Evolutionary conservation across 2,797 vertebrate genomes (phyloP).

Genomic region (Enteromius fasciolatus): DNA sequence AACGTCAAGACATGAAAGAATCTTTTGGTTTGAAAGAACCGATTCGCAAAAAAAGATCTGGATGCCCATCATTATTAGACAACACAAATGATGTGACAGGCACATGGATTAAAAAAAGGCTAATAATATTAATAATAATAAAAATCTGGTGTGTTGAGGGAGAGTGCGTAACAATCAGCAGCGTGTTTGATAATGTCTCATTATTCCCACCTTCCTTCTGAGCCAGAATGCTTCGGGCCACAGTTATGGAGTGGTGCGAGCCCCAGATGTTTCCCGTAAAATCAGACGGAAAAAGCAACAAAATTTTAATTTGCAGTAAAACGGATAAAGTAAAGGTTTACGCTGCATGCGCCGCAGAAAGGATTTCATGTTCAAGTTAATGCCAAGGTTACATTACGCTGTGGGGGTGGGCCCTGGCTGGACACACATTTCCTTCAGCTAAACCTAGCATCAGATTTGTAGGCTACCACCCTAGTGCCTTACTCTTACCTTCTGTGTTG

Average conservation of each 20-base stretch:
- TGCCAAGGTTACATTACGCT: conserved; percentile 62
- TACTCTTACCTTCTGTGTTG: conserved; percentile 18
- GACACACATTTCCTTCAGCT: conserved; percentile 36
- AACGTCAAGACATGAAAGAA: background rate
- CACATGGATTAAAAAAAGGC: background rate
- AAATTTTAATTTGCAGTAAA: conserved; percentile 85
- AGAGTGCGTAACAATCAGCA: conserved; percentile 66
- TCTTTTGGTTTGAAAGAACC: background rate
- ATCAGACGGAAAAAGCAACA: conserved; percentile 85
- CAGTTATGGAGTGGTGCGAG: conserved; percentile 69
- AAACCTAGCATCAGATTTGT: conserved; percentile 64
- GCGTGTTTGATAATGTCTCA: conserved; percentile 78
- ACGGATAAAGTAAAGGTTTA: conserved; percentile 80
- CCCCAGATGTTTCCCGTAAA: conserved; percentile 86
- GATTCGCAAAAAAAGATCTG: background rate
- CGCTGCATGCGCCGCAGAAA: conserved; percentile 70
- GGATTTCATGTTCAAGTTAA: conserved; percentile 68
- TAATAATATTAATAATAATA: background rate
- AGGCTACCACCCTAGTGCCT: conserved; percentile 46
- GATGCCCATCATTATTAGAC: background rate
- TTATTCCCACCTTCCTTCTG: conserved; percentile 70
- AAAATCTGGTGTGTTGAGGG: conserved; percentile 40
- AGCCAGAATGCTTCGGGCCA: conserved; percentile 71
- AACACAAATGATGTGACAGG: background rate
- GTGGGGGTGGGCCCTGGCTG: conserved; percentile 60